Base-by-base conservation (phyloP, 2,113 vertebrate species). In the Pomatorhinus ruficollis region DNA sequence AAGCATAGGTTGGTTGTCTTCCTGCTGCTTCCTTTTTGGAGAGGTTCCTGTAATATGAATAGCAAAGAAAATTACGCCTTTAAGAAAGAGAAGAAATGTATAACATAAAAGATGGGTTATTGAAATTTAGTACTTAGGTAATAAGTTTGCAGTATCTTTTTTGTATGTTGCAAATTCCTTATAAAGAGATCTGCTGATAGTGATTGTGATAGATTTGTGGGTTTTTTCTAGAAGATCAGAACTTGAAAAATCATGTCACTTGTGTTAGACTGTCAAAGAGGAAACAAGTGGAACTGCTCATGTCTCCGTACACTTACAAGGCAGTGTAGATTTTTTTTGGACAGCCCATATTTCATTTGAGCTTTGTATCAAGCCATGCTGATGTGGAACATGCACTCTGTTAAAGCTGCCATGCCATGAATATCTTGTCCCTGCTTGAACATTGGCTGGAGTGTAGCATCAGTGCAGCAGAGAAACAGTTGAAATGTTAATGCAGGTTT, bases 131-230 rank as follows among this genome's bases (percentile, higher is more conserved):
- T 57, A 37, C 15, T 68, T 61, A 6, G 12, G 15, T 63, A 92
- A 3, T 53, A 56, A 54, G 9, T 50, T 74, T 80, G 12, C 39
- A 28, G 21, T 63, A 6, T 64, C 25, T 35, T 49, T 69, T 87
- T 75, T 0, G 0, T 42, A 1, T 61, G 28, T 28, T 74, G 45
- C 30, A n/a, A 71, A 65, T 61, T 86, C 17, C 1, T 0, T 57
- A 22, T 59, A 15, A 83, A 80, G 45, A 72, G 4, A 8, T 63
- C 8, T 57, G 11, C 35, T 68, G 40, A 20, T 54, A 63, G 19
- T 12, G 7, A 81, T 77, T 79, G 57, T 53, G 53, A 20, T 5
- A 35, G 12, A 6, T 63, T n/a, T 27, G 37, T 40, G 35, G 10
- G 28, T 12, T 25, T 75, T 39, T 82, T 66, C 17, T 71, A 17